phyloP scores from a whole-genome alignment of 2,797 vertebrate species.

The Melanotaenia parkinsoni region DNA sequence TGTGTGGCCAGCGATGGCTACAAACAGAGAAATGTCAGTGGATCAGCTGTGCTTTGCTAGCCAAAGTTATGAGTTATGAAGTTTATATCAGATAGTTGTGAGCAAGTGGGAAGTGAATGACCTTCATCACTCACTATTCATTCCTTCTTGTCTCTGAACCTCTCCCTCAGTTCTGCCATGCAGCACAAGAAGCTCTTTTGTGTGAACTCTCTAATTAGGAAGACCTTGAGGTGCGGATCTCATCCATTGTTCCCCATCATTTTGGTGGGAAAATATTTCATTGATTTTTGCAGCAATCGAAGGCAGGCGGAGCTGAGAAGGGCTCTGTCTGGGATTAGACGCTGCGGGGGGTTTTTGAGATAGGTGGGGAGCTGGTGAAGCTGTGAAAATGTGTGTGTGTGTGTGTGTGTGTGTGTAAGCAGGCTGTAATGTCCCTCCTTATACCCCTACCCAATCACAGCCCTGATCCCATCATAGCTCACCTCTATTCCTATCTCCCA shows the following conservation, averaged over 20 bases:
- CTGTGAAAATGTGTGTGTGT: constrained; percentile 10
- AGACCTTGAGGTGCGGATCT: constrained; percentile 76
- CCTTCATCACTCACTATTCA: constrained; percentile 68
- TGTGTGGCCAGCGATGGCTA: constrained; percentile 36
- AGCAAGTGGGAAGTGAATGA: constrained; percentile 62
- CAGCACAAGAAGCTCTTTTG: constrained; percentile 72
- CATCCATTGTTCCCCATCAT: constrained; percentile 78
- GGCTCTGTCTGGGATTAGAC: constrained; percentile 83
- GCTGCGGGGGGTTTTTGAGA: constrained; percentile 76
- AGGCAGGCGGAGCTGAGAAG: constrained; percentile 69
- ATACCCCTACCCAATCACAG: constrained; percentile 60
- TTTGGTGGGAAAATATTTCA: constrained; percentile 88
- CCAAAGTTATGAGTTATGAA: constrained; percentile 66
- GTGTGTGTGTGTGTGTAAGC: constrained; percentile 13
- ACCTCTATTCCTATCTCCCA: constrained; percentile 28
- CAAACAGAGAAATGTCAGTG: constrained; percentile 43
- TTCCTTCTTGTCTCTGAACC: constrained; percentile 32
- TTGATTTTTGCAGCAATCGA: constrained; percentile 81
- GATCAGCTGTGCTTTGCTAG: constrained; percentile 45
- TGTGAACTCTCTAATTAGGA: constrained; percentile 82
- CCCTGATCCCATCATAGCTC: constrained; percentile 54
- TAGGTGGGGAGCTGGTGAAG: constrained; percentile 51
- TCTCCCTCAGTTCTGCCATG: constrained; percentile 48
- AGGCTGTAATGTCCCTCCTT: constrained; percentile 45
- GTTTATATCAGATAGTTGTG: constrained; percentile 54